Conservation (phyloP, 1,140 invertebrate genomes). For the Leptinotarsa lineolata region DNA sequence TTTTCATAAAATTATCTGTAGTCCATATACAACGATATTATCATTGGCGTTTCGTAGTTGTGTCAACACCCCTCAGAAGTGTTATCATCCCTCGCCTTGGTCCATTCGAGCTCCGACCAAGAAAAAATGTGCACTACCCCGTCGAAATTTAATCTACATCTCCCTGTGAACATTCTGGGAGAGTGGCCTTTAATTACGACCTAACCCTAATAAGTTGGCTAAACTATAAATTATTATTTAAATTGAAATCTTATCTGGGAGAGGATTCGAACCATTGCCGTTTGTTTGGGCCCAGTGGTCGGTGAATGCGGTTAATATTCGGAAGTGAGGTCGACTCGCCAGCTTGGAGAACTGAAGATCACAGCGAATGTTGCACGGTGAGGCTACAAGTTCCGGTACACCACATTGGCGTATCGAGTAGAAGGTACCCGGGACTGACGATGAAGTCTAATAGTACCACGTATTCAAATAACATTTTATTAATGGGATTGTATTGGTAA, state of each 20-base stretch:
- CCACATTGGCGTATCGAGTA: not conserved
- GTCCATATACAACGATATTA: too few relatives aligned
- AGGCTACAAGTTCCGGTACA: slow-evolving; percentile 4
- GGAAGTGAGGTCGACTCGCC: slow-evolving; percentile 11
- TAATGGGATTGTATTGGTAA: too few relatives aligned
- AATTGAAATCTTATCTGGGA: slow-evolving; percentile 19
- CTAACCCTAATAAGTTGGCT: slow-evolving; percentile 18
- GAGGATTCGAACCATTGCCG: slow-evolving; percentile 7
- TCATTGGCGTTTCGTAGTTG: too few relatives aligned
- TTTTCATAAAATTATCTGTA: too few relatives aligned
- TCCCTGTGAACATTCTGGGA: not conserved
- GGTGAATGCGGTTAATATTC: slow-evolving; percentile 1
- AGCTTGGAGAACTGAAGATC: slow-evolving; percentile 2
- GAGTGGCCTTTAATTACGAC: slow-evolving; percentile 13
- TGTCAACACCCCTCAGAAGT: not conserved
- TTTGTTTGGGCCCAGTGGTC: not conserved
- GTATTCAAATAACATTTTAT: too few relatives aligned
- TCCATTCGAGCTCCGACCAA: not conserved
- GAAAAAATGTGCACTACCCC: not conserved
- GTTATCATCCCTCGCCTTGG: slow-evolving; percentile 4
- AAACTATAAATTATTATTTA: slow-evolving; percentile 19
- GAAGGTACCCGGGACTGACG: too few relatives aligned
- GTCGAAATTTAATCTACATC: slow-evolving; percentile 8
- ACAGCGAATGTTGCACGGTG: slow-evolving; percentile 5
- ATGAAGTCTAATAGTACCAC: too few relatives aligned